These are phyloP conservation scores for Oxyruncus cristatus DNA, from an alignment of 2,113 vertebrate species.

Conservation along the genomic window DNA sequence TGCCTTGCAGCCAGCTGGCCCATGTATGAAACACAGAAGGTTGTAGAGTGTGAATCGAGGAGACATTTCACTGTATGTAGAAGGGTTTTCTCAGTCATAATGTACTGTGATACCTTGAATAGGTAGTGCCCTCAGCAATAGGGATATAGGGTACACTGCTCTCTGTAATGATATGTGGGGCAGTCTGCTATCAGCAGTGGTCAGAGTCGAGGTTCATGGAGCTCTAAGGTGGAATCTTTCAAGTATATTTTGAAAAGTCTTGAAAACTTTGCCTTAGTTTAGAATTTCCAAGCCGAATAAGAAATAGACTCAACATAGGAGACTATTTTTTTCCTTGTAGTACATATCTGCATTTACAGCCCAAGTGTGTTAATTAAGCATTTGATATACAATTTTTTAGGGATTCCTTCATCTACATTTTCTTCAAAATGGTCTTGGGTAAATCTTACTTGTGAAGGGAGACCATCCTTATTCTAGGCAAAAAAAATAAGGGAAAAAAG, in stretches of 20 bases:
- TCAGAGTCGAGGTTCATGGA: background rate
- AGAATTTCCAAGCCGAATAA: slow-evolving; percentile 47
- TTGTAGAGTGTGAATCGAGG: background rate
- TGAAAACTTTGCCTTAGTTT: slow-evolving; percentile 29
- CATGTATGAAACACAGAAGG: background rate
- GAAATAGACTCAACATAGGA: slow-evolving; percentile 20
- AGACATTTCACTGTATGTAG: background rate
- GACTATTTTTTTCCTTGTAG: slow-evolving; percentile 22
- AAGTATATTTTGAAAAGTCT: slow-evolving; percentile 8
- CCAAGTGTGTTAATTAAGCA: slow-evolving; percentile 48
- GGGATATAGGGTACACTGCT: background rate
- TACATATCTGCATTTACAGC: slow-evolving; percentile 48
- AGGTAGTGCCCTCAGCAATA: background rate
- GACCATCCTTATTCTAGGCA: slow-evolving; percentile 18
- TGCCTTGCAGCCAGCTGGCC: background rate
- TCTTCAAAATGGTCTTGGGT: slow-evolving; percentile 11
- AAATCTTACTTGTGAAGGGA: slow-evolving; percentile 33
- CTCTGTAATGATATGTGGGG: background rate
- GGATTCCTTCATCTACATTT: slow-evolving; percentile 52
- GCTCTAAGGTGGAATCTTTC: background rate
- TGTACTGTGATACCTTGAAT: background rate
- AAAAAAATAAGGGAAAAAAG: background rate
- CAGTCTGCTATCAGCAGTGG: background rate
- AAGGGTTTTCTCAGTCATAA: background rate
- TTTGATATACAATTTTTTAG: slow-evolving; percentile 45